Evolutionary conservation across 2,797 vertebrate species (phyloP).

Genomic region (Capromys pilorides): DNA sequence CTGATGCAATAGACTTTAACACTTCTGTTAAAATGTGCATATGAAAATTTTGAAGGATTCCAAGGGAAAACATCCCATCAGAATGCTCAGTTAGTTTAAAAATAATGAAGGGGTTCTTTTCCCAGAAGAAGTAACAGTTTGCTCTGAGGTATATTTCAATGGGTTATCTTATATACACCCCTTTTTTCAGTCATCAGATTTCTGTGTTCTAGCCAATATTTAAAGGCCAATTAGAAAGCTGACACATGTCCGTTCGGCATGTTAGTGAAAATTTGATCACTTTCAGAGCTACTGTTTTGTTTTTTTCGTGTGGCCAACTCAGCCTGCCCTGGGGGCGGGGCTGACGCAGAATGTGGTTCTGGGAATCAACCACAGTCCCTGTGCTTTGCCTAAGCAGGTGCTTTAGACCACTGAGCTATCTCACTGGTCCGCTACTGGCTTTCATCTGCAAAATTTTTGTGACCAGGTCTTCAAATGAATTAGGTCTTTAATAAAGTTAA

Average conservation of each 20-base stretch:
- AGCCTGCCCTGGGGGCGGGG: too few species aligned
- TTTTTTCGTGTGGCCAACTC: too few species aligned
- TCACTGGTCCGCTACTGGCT: too few species aligned
- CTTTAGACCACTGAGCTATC: too few species aligned
- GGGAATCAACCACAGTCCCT: too few species aligned
- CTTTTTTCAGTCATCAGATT: not conserved
- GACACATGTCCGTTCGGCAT: too few species aligned
- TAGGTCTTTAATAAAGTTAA: constrained; percentile 5
- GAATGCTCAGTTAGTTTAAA: constrained; percentile 10
- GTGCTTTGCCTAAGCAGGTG: too few species aligned
- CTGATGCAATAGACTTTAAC: not conserved
- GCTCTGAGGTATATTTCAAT: not conserved
- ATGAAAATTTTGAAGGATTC: constrained; percentile 35
- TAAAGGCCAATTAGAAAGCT: not conserved
- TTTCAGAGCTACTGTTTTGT: too few species aligned
- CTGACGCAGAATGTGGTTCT: too few species aligned
- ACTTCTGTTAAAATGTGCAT: not conserved
- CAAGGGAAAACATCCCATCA: not conserved
- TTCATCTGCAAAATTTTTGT: not conserved
- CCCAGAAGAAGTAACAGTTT: constrained; percentile 18
- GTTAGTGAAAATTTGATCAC: not conserved
- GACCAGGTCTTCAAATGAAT: not conserved
- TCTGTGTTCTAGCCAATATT: not conserved
- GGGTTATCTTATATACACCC: not conserved
- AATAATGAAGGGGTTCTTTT: not conserved